These are phyloP conservation scores for Festucalex cinctus DNA, from an alignment of 2,113 vertebrate genomes.

Conservation along the genomic window DNA sequence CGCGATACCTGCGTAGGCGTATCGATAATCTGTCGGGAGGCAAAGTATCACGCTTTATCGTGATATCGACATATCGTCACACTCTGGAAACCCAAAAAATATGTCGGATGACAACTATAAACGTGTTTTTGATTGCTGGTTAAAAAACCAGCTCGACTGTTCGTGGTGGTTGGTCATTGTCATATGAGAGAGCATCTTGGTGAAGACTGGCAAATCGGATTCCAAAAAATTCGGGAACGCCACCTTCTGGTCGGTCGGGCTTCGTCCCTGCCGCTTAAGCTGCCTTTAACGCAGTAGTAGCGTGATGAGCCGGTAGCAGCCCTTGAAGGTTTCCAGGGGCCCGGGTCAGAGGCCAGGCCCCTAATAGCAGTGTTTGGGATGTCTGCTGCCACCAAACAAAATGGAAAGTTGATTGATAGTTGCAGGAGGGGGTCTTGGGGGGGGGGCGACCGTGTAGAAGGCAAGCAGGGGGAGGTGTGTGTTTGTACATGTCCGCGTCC, in stretches of 20 bases:
- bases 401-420: constrained; percentile 99
- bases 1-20: no score
- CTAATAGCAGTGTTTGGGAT: constrained; percentile 98
- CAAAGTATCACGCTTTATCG: no score
- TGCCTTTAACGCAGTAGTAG: constrained; percentile 2
- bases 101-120: no score
- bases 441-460: not conserved
- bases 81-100: no score
- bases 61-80: no score
- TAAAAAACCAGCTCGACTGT: no score
- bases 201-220: not conserved
- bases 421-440: constrained; percentile 68
- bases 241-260: not conserved
- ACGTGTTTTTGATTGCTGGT: no score
- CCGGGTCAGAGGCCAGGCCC: constrained; percentile 88
- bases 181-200: no score
- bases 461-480: constrained; percentile 22
- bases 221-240: not conserved
- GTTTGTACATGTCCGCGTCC: constrained; percentile 14
- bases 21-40: no score
- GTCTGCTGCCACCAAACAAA: constrained; percentile 98
- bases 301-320: constrained; percentile 34
- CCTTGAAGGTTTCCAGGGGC: constrained; percentile 78
- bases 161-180: no score
- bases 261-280: not conserved